Base-by-base conservation (phyloP, 2,113 vertebrate genomes). In the Trogon surrucura region DNA sequence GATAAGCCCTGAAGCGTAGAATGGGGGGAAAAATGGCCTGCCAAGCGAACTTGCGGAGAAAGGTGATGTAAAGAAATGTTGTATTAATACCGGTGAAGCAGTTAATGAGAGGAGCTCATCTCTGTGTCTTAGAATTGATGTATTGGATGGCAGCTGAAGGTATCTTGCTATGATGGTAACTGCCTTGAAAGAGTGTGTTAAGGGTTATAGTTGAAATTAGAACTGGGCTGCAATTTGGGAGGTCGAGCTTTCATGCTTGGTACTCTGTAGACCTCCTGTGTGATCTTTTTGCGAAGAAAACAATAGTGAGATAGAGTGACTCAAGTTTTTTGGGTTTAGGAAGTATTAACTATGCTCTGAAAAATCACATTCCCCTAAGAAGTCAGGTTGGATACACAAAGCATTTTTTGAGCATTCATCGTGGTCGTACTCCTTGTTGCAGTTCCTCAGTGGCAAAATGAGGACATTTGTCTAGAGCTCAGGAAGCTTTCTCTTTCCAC, bases 161-260 rank as follows among this genome's bases (percentile, higher is more conserved):
- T 91, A 65, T 96, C 93, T 95, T 48, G 26, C 72, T 66, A 8
- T 32, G 7, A 80, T 62, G 85, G 78, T 90, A 88, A 66, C 38
- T 54, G 91, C 45, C 67, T 96, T 41, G 64, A 11, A 89, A 75
- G 85, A 54, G 73, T 12, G 38, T 85, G 79, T 80, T 85, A 62
- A 72, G 79, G 85, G 75, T 96, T 92, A 36, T 2, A 58, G 83
- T 41, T 93, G 90, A 92, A 93, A 92, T 91, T 71, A 60, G 80
- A 96, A 88, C 80, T 67, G 73, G 69, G 11, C 61, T 86, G 80
- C 83, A 66, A 19, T 95, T 89, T 91, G 80, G 92, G 92, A 96
- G 95, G 91, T 93, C 36, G 48, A 56, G 85, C 90, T 95, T 96
- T 96, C 93, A 93, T 93, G 77, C 53, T 61, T 88, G 88, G 51